Conservation (phyloP, 2,888 invertebrate genomes). For the Nephrotoma appendiculata region DNA sequence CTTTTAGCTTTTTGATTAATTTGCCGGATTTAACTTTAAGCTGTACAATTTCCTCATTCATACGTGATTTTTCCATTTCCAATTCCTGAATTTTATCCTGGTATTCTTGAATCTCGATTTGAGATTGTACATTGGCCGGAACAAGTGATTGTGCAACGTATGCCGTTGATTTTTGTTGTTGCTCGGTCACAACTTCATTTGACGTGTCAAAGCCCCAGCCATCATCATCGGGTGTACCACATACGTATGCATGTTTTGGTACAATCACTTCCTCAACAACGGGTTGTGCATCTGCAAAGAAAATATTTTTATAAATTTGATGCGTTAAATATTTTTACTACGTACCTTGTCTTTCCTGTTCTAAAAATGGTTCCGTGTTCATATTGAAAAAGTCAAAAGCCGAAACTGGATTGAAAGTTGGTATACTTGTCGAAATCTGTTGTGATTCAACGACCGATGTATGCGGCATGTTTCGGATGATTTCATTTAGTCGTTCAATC, state of each 20-base stretch:
- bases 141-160: conserved; percentile 14
- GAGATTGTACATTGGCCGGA: conserved; percentile 19
- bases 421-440: neutral
- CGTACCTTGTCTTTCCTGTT: neutral
- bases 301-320: too few relatives aligned
- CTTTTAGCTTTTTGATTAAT: conserved; percentile 70
- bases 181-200: conserved; percentile 36
- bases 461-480: neutral
- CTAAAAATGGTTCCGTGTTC: neutral
- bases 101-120: conserved; percentile 37
- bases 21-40: conserved; percentile 59
- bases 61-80: conserved; percentile 39
- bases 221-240: conserved; percentile 36
- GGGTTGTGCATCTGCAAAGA: neutral
- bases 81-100: conserved; percentile 44
- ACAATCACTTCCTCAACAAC: conserved; percentile 31
- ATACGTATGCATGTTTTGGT: conserved; percentile 40
- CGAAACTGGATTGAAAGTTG: neutral
- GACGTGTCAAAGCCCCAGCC: conserved; percentile 43
- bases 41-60: conserved; percentile 46
- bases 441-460: neutral
- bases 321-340: too few relatives aligned
- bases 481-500: neutral
- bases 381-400: neutral
- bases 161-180: conserved; percentile 24